These are phyloP conservation scores for Apotomis betuletana DNA, from an alignment of 2,888 invertebrate species.

Conservation along the genomic window DNA sequence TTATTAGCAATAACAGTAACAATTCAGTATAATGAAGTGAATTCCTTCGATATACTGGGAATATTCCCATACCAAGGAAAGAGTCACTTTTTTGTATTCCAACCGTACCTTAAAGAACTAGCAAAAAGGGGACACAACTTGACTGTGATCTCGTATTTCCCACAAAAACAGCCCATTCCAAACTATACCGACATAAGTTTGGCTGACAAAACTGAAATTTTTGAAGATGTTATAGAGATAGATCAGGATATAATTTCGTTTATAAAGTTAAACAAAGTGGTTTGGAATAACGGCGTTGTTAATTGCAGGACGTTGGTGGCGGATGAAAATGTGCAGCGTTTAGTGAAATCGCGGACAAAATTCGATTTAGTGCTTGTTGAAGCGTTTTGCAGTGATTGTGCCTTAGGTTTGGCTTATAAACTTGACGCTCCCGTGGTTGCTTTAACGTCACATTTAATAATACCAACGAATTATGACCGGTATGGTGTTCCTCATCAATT, in stretches of 20 bases:
- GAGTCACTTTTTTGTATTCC: constrained; percentile 87
- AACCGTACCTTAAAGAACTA: constrained; percentile 83
- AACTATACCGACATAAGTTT: constrained; percentile 70
- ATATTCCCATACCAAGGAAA: constrained; percentile 86
- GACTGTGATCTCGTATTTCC: constrained; percentile 86
- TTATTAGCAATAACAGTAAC: not conserved
- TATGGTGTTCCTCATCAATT: constrained; percentile 74
- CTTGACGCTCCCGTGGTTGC: constrained; percentile 83
- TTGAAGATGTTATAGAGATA: constrained; percentile 51
- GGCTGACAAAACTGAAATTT: constrained; percentile 54
- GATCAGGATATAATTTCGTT: constrained; percentile 46
- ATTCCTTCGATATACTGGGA: constrained; percentile 81
- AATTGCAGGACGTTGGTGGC: constrained; percentile 61
- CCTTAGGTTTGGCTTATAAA: constrained; percentile 83
- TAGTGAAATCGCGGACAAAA: constrained; percentile 64
- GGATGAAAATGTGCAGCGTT: constrained; percentile 61
- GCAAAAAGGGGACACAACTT: constrained; percentile 85
- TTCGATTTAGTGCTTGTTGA: constrained; percentile 85
- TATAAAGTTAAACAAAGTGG: constrained; percentile 50
- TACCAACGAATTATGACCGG: constrained; percentile 83
- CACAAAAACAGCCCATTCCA: constrained; percentile 64
- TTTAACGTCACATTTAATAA: constrained; percentile 78
- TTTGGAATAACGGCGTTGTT: constrained; percentile 51
- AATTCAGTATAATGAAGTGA: constrained; percentile 45
- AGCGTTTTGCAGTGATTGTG: constrained; percentile 84